Evolutionary conservation across 1,140 invertebrate genomes (phyloP).

Genomic region (Delia radicum): DNA sequence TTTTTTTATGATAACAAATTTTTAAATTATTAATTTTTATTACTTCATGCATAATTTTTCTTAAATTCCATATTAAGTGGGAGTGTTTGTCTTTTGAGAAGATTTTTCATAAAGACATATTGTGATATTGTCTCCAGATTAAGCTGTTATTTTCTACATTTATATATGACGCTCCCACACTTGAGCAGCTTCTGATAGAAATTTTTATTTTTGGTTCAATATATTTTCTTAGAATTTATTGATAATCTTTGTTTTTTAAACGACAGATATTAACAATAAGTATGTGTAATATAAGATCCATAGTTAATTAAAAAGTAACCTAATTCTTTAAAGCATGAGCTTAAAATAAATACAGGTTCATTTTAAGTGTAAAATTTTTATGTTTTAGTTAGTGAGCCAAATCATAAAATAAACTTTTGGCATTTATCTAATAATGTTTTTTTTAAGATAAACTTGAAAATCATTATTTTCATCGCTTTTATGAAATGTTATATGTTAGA

Average conservation of each 20-base stretch:
- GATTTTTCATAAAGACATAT: neutral
- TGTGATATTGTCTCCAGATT: neutral
- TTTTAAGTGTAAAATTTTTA: neutral
- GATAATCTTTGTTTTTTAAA: neutral
- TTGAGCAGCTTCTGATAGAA: neutral
- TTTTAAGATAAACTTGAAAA: neutral
- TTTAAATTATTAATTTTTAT: constrained; percentile 1
- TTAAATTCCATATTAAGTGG: neutral
- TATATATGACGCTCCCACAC: constrained; percentile 16
- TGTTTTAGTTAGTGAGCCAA: neutral
- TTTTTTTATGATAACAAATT: neutral
- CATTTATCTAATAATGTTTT: neutral
- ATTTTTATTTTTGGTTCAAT: neutral
- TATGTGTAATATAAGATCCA: constrained; percentile 42
- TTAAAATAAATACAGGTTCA: neutral
- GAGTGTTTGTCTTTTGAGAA: neutral
- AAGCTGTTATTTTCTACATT: neutral
- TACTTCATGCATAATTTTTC: neutral
- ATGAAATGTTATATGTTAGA: neutral
- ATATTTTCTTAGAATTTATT: constrained; percentile 17
- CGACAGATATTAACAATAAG: neutral
- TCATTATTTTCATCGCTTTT: neutral
- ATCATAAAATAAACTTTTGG: neutral
- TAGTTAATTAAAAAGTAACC: constrained; percentile 47
- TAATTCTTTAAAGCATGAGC: constrained; percentile 33